Percentiles rank a stretch among this genome's conserved stretches.
phyloP scores from a whole-genome alignment of 2,888 invertebrate species.

The Bugula neritina region DNA sequence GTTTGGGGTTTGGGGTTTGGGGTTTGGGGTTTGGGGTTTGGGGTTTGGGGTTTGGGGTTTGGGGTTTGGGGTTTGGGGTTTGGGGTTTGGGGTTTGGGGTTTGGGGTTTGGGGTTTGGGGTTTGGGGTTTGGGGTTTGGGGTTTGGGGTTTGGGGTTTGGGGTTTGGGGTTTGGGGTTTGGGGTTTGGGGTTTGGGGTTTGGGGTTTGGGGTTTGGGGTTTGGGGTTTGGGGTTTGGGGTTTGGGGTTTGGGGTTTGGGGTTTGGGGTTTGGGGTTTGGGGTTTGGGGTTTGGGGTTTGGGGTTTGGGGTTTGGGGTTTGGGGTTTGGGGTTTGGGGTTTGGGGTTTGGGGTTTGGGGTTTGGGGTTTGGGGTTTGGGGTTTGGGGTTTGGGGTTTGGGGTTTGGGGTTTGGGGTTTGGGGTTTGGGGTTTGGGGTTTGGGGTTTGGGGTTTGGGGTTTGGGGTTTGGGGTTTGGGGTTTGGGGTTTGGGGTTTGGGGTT shows the following conservation, averaged over 20 bases:
- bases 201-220: background rate
- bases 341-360: background rate
- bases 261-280: background rate
- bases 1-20: background rate
- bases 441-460: background rate
- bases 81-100: background rate
- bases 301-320: background rate
- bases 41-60: background rate
- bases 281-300: background rate
- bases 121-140: background rate
- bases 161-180: background rate
- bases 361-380: background rate
- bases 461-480: background rate
- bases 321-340: background rate
- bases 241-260: background rate
- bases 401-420: background rate
- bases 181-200: background rate
- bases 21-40: background rate
- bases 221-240: background rate
- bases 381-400: background rate
- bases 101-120: background rate
- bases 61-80: background rate
- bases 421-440: background rate
- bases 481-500: background rate
- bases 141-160: background rate